Percentiles rank a stretch among this genome's conserved stretches.
These are phyloP conservation scores for Thymelicus lineola DNA, from an alignment of 2,888 invertebrate genomes.

Conservation along the genomic window DNA sequence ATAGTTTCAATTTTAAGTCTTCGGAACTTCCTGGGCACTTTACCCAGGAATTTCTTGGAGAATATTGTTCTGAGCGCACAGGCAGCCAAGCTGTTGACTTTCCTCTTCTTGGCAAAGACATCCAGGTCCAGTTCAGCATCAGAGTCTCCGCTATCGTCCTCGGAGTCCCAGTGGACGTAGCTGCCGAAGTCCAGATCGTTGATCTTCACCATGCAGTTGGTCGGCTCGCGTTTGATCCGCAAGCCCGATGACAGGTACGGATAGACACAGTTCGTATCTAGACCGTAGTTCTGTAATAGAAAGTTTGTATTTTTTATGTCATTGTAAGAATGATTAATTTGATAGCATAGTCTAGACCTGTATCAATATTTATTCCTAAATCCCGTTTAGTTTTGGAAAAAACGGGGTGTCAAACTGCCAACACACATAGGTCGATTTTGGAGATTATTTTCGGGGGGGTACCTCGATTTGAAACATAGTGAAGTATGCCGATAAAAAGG, in stretches of 20 bases:
- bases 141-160: conserved; percentile 42
- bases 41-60: conserved; percentile 59
- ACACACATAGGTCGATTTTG: too few relatives aligned
- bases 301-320: neutral
- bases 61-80: conserved; percentile 65
- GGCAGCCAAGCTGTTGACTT: conserved; percentile 52
- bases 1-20: conserved; percentile 51
- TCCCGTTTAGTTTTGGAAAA: too few relatives aligned
- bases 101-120: conserved; percentile 41
- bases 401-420: too few relatives aligned
- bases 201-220: conserved; percentile 63
- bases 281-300: conserved; percentile 62
- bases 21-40: conserved; percentile 58
- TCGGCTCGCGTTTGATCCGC: conserved; percentile 54
- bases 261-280: conserved; percentile 59
- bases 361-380: too few relatives aligned
- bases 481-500: too few relatives aligned
- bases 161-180: conserved; percentile 65
- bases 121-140: conserved; percentile 34
- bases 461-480: too few relatives aligned
- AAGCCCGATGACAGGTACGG: conserved; percentile 56
- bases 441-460: too few relatives aligned
- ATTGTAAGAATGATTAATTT: too few relatives aligned
- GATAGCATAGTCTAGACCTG: too few relatives aligned
- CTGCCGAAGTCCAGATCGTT: conserved; percentile 52